These are phyloP conservation scores for Byasa hedistus DNA, from an alignment of 2,888 invertebrate species.

Conservation along the genomic window DNA sequence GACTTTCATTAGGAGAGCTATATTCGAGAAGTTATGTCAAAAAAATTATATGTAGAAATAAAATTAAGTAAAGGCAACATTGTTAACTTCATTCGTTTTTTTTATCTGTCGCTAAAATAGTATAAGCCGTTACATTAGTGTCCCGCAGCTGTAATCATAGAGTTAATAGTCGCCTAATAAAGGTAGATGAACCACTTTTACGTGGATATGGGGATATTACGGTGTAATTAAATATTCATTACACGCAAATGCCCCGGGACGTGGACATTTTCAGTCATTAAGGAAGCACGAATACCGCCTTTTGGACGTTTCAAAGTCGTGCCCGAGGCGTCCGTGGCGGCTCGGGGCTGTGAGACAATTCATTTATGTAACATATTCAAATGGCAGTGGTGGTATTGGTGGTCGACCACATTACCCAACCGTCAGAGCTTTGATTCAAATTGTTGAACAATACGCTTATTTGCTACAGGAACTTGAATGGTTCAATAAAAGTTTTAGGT, in stretches of 20 bases:
- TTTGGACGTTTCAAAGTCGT: conserved; percentile 49
- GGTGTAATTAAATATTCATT: conserved; percentile 77
- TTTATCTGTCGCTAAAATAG: not conserved
- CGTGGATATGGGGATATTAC: conserved; percentile 54
- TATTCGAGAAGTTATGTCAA: too few species aligned
- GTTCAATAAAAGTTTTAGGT: too few species aligned
- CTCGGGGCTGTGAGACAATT: conserved; percentile 35
- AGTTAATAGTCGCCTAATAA: conserved; percentile 56
- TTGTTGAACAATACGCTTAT: too few species aligned
- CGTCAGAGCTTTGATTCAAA: too few species aligned
- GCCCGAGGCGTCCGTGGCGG: conserved; percentile 34
- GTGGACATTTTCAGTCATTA: conserved; percentile 66
- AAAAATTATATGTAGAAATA: too few species aligned
- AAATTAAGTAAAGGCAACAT: too few species aligned
- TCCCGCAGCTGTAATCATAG: conserved; percentile 45
- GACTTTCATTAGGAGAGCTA: not conserved
- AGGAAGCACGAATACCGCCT: conserved; percentile 48
- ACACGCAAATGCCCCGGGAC: conserved; percentile 51
- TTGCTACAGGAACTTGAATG: too few species aligned
- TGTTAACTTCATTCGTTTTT: not conserved
- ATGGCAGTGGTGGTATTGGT: not conserved
- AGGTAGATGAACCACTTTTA: conserved; percentile 47
- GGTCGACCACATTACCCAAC: too few species aligned
- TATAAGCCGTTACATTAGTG: not conserved
- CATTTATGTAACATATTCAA: not conserved